These are phyloP conservation scores for Brenthis ino DNA, from an alignment of 2,888 invertebrate genomes.

Conservation along the genomic window DNA sequence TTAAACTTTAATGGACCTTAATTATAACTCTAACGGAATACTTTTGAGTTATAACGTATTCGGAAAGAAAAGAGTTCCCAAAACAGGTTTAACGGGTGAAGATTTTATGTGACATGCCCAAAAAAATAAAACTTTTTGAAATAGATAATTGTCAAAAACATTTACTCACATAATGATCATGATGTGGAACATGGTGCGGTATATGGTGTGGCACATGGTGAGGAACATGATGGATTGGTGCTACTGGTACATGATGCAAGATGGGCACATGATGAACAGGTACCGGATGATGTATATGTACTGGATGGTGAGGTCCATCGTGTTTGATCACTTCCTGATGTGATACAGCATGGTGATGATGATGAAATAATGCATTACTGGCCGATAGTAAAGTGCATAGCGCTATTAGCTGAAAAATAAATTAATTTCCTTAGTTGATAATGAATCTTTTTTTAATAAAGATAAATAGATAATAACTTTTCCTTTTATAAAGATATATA, in stretches of 20 bases:
- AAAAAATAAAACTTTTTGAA: too few relatives aligned
- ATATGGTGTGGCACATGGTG: conserved; percentile 56
- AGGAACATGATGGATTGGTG: conserved; percentile 53
- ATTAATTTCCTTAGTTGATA: too few relatives aligned
- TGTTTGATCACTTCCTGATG: conserved; percentile 72
- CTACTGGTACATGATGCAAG: conserved; percentile 52
- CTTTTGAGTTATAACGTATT: too few relatives aligned
- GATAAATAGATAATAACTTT: too few relatives aligned
- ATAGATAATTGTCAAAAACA: neutral
- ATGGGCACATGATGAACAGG: conserved; percentile 49
- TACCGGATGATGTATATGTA: conserved; percentile 49
- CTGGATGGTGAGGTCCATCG: conserved; percentile 60
- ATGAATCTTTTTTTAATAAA: neutral
- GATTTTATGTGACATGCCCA: too few relatives aligned
- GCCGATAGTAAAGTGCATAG: conserved; percentile 59
- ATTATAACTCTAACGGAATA: too few relatives aligned
- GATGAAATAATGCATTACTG: conserved; percentile 67
- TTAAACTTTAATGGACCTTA: too few relatives aligned
- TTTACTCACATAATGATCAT: conserved; percentile 72
- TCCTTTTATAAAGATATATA: too few relatives aligned
- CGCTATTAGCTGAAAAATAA: conserved; percentile 55
- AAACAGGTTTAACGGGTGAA: too few relatives aligned
- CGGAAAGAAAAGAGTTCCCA: too few relatives aligned
- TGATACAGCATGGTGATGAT: conserved; percentile 66
- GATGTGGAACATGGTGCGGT: conserved; percentile 56